Evolutionary conservation across 1,140 invertebrate species (phyloP).

Genomic region (Drosophila busckii): DNA sequence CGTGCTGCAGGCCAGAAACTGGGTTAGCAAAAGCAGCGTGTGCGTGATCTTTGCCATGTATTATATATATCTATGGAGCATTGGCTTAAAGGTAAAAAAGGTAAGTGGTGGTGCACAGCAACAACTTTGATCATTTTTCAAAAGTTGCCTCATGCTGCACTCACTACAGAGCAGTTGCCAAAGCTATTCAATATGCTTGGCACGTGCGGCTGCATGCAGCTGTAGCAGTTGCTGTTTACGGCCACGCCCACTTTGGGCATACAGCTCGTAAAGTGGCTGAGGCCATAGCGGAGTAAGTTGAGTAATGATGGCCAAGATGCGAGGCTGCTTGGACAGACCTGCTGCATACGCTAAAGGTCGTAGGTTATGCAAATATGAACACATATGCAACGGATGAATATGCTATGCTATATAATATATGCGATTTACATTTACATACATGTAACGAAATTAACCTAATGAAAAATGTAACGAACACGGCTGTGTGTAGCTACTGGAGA

Average conservation of each 20-base stretch:
- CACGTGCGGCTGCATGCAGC: slow-evolving; percentile 22
- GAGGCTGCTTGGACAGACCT: background rate
- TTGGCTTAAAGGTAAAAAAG: no score
- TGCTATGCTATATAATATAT: no score
- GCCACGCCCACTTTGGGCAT: slow-evolving; percentile 13
- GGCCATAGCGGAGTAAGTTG: slow-evolving; percentile 29
- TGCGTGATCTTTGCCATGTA: slow-evolving; percentile 24
- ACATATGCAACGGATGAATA: slow-evolving; percentile 7
- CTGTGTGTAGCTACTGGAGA: no score
- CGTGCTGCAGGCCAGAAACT: slow-evolving; percentile 32
- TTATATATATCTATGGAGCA: background rate
- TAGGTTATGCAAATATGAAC: slow-evolving; percentile 28
- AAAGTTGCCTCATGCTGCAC: slow-evolving; percentile 6
- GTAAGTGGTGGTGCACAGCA: no score
- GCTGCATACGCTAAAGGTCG: slow-evolving; percentile 14
- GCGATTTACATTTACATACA: no score
- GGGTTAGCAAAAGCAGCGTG: slow-evolving; percentile 40
- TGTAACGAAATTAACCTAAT: no score
- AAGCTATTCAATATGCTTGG: slow-evolving; percentile 38
- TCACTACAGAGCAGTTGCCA: slow-evolving; percentile 20
- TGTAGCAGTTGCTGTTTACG: slow-evolving; percentile 27
- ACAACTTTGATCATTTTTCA: slow-evolving; percentile 43
- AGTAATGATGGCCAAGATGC: slow-evolving; percentile 45
- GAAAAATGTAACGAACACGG: no score
- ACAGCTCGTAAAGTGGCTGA: slow-evolving; percentile 38